These are phyloP conservation scores for Tamias sibiricus DNA, from an alignment of 2,113 vertebrate genomes.

Conservation along the genomic window DNA sequence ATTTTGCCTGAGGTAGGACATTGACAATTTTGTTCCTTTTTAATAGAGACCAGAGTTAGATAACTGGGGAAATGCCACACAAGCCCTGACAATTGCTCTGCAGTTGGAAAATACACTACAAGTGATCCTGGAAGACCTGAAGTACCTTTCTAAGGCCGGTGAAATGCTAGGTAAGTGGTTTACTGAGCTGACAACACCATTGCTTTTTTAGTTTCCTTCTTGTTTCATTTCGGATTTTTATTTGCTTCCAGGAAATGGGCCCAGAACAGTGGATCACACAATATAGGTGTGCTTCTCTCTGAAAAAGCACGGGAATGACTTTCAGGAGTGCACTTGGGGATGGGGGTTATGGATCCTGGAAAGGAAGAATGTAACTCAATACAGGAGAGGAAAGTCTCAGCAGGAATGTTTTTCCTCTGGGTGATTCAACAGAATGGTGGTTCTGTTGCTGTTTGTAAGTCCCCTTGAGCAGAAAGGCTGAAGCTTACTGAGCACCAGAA, in stretches of 20 bases:
- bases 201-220: neutral
- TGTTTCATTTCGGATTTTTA: neutral
- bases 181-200: neutral
- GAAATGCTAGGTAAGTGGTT: too few species aligned
- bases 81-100: constrained; percentile 17
- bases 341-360: neutral
- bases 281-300: neutral
- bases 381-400: neutral
- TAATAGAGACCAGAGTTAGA: constrained; percentile 14
- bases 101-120: neutral
- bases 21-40: neutral
- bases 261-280: neutral
- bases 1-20: neutral
- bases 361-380: neutral
- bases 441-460: neutral
- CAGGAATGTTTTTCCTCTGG: neutral
- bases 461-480: neutral
- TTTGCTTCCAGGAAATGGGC: neutral
- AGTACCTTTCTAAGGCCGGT: too few species aligned
- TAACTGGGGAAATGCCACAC: neutral
- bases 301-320: neutral
- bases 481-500: neutral
- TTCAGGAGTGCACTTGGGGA: neutral
- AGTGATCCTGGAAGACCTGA: neutral
- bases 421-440: neutral